These are phyloP conservation scores for Murina feae DNA, from an alignment of 2,113 vertebrate genomes.

Conservation along the genomic window DNA sequence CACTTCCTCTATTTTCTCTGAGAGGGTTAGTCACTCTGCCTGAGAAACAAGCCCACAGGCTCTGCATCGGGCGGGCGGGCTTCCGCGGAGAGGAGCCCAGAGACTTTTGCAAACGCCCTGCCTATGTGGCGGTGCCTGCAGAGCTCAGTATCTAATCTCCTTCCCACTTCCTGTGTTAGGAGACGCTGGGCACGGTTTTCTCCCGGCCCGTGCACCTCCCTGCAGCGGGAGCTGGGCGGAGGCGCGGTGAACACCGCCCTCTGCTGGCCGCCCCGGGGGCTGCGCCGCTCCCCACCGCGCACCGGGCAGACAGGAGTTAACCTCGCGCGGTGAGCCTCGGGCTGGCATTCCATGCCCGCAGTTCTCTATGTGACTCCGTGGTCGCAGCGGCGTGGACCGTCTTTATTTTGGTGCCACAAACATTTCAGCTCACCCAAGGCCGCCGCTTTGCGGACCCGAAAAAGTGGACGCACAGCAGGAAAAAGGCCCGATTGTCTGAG, in stretches of 20 bases:
- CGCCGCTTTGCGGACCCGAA: background rate
- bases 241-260: constrained; percentile 81
- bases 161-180: constrained; percentile 83
- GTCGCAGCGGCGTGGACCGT: background rate
- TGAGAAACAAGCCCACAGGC: background rate
- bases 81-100: background rate
- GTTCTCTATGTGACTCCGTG: constrained; percentile 45
- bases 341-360: background rate
- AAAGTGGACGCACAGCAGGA: background rate
- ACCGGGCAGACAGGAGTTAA: background rate
- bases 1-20: background rate
- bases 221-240: constrained; percentile 31
- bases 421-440: background rate
- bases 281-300: background rate
- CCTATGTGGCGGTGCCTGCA: constrained; percentile 7
- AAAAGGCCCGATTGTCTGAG: constrained; percentile 24
- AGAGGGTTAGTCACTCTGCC: background rate
- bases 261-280: constrained; percentile 69
- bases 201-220: background rate
- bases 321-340: background rate
- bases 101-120: background rate
- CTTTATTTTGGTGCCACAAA: constrained; percentile 34
- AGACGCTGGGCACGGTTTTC: constrained; percentile 78
- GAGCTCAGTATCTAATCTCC: constrained; percentile 79
- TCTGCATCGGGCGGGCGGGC: background rate